Evolutionary conservation across 2,113 vertebrate genomes (phyloP).

Genomic region (Hypomesus transpacificus): DNA sequence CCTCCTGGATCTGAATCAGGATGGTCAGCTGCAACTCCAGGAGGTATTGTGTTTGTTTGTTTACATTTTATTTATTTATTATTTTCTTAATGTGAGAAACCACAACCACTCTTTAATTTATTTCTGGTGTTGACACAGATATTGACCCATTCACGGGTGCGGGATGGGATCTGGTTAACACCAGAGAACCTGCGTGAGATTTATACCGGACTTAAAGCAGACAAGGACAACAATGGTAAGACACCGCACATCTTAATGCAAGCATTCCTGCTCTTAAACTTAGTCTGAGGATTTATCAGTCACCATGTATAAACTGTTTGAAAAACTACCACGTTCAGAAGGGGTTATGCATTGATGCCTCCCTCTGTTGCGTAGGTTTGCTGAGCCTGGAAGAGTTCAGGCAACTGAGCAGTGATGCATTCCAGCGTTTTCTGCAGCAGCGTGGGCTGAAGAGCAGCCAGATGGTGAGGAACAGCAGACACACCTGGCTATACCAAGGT

Average conservation of each 20-base stretch:
- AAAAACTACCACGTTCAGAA: not conserved
- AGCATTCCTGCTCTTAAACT: not conserved
- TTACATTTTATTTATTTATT: no score
- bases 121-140: conserved; percentile 73
- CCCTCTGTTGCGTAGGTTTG: conserved; percentile 70
- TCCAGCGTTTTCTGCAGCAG: conserved; percentile 89
- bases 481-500: conserved; percentile 97
- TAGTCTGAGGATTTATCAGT: not conserved
- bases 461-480: conserved; percentile 93
- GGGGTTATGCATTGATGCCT: not conserved
- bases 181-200: conserved; percentile 91
- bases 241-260: not conserved
- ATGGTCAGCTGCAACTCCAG: conserved; percentile 89
- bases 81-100: no score
- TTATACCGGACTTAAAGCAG: conserved; percentile 89
- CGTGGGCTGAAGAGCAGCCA: conserved; percentile 86
- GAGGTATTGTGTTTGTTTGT: conserved; percentile 74
- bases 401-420: conserved; percentile 84
- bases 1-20: conserved; percentile 92
- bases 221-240: conserved; percentile 84
- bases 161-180: conserved; percentile 95
- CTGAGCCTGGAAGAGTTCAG: conserved; percentile 93
- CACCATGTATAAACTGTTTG: not conserved
- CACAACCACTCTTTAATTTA: no score
- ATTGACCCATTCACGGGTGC: conserved; percentile 91